These are phyloP conservation scores for Aldabrachelys gigantea DNA, from an alignment of 2,113 vertebrate genomes.

Conservation along the genomic window DNA sequence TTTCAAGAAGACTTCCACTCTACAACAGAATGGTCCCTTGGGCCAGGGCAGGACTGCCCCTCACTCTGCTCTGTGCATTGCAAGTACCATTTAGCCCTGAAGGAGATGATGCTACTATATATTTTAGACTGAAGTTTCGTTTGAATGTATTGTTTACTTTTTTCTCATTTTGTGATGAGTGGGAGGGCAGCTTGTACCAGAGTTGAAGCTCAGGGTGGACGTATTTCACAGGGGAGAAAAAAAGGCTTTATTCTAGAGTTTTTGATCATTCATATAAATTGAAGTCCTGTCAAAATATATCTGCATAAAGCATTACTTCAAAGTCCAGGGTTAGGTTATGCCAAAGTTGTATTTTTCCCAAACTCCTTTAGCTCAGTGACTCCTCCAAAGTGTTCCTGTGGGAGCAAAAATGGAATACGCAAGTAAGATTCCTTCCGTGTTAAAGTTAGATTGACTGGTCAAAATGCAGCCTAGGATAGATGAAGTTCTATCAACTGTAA, in stretches of 20 bases:
- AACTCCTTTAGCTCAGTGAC: not conserved
- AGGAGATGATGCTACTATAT: accelerated
- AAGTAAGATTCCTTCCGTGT: not conserved
- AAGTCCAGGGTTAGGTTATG: constrained; percentile 28
- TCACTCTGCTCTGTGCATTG: accelerated
- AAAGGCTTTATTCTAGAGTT: not conserved
- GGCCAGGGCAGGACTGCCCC: not conserved
- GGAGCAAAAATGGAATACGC: not conserved
- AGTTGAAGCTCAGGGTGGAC: not conserved
- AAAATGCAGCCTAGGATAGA: not conserved
- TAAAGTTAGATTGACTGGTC: not conserved
- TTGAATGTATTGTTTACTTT: not conserved
- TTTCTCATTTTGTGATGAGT: constrained; percentile 2
- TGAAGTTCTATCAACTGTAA: not conserved
- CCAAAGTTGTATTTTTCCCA: constrained; percentile 11
- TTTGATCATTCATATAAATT: constrained; percentile 1
- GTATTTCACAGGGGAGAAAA: not conserved
- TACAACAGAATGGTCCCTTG: not conserved
- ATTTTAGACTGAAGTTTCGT: not conserved
- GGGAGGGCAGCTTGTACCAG: not conserved
- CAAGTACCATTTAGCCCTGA: not conserved
- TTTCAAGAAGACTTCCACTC: not conserved
- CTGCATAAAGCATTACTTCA: constrained; percentile 24
- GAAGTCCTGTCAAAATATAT: constrained; percentile 45
- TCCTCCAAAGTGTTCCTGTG: not conserved